Conservation (phyloP, 2,113 vertebrate species). For the Lampris incognitus region DNA sequence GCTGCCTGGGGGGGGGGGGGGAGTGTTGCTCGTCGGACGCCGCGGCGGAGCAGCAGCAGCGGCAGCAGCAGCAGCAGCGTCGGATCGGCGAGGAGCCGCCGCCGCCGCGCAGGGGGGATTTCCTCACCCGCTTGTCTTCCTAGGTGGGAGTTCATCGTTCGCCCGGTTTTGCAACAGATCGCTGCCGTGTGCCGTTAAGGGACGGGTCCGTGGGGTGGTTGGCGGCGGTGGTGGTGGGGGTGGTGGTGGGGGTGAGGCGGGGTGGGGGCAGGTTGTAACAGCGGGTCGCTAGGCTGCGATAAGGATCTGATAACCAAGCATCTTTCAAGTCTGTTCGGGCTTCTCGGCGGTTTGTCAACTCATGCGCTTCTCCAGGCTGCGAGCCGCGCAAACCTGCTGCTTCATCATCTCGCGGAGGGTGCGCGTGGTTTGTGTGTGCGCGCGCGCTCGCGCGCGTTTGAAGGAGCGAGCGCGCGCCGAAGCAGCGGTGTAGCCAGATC, state of each 20-base stretch:
- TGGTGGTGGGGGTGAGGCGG: neutral
- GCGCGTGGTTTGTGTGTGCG: too few relatives aligned
- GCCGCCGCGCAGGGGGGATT: conserved; percentile 62
- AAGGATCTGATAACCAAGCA: neutral
- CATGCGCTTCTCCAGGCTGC: conserved; percentile 62
- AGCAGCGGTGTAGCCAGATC: conserved; percentile 67
- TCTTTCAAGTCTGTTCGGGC: conserved; percentile 26
- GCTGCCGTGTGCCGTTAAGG: neutral
- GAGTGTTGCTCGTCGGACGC: too few relatives aligned
- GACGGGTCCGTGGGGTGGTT: too few relatives aligned
- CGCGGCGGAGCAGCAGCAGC: too few relatives aligned
- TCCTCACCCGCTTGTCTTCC: conserved; percentile 76
- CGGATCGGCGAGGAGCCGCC: too few relatives aligned
- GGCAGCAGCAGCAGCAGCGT: too few relatives aligned
- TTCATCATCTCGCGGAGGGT: conserved; percentile 75
- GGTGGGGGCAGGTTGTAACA: conserved; percentile 64
- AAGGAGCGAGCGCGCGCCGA: conserved; percentile 65
- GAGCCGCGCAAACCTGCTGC: conserved; percentile 76
- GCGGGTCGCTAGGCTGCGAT: conserved; percentile 41
- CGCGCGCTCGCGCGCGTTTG: neutral
- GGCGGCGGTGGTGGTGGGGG: conserved; percentile 10
- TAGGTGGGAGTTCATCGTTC: conserved; percentile 71
- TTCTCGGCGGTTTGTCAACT: conserved; percentile 66
- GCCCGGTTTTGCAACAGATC: conserved; percentile 56
- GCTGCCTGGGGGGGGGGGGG: too few relatives aligned